These are phyloP conservation scores for Bradypus variegatus DNA, from an alignment of 2,797 vertebrate genomes.

Conservation along the genomic window DNA sequence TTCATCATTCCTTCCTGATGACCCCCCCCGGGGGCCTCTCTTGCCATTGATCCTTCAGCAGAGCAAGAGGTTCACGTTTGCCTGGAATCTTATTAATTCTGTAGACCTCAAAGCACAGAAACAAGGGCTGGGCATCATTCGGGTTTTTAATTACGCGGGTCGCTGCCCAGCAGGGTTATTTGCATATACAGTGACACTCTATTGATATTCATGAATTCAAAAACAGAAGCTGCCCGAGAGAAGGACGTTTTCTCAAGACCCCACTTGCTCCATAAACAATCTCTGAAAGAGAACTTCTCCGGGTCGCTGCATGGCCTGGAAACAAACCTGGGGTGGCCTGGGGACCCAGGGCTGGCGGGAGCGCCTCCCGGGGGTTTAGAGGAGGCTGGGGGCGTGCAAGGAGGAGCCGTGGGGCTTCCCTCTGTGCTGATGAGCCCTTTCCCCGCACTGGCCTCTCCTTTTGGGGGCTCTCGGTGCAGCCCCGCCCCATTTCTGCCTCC, in stretches of 20 bases:
- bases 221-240: neutral
- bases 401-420: neutral
- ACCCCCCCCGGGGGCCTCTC: neutral
- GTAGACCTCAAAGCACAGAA: neutral
- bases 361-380: too few relatives aligned
- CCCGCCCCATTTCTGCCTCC: too few relatives aligned
- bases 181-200: neutral
- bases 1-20: neutral
- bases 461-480: too few relatives aligned
- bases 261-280: neutral
- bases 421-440: neutral
- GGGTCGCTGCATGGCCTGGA: neutral
- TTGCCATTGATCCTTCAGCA: neutral
- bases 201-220: slow-evolving; percentile 48
- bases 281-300: neutral
- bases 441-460: too few relatives aligned
- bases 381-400: neutral
- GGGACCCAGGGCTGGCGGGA: too few relatives aligned
- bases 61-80: neutral
- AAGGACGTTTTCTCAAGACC: neutral
- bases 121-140: neutral
- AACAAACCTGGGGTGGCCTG: neutral
- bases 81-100: neutral
- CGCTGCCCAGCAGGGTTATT: neutral
- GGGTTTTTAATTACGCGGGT: neutral